Conservation (phyloP, 2,113 vertebrate genomes). For the Clarias magur region DNA sequence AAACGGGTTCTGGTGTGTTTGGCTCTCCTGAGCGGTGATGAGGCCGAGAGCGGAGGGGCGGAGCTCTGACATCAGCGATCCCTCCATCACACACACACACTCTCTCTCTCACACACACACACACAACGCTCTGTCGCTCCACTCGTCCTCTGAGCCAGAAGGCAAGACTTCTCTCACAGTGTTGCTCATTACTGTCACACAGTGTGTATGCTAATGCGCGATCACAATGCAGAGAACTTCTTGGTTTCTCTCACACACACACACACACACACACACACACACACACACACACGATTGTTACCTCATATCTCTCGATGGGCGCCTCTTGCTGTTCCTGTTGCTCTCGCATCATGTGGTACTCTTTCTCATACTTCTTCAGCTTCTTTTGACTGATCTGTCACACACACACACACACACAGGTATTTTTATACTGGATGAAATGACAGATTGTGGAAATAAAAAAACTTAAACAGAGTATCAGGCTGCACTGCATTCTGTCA, state of each 20-base stretch:
- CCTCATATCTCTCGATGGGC: conserved; percentile 95
- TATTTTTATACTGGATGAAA: neutral
- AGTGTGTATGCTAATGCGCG: conserved; percentile 38
- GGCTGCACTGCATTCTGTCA: neutral
- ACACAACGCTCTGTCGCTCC: neutral
- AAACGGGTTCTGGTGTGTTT: neutral
- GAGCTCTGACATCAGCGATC: neutral
- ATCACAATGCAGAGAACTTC: conserved; percentile 2
- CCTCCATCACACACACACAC: conserved; percentile 3
- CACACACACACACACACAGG: conserved; percentile 1
- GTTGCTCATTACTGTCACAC: conserved; percentile 39
- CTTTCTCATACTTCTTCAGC: conserved; percentile 96
- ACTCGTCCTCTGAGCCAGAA: conserved; percentile 5
- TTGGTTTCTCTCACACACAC: neutral
- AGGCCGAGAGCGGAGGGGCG: conserved; percentile 4
- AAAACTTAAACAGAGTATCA: neutral
- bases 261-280: conserved; percentile 11
- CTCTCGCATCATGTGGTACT: conserved; percentile 93
- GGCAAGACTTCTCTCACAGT: neutral
- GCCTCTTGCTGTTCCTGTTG: conserved; percentile 97
- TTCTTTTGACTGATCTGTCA: conserved; percentile 96
- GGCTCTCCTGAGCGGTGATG: neutral
- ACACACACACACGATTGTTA: conserved; percentile 57
- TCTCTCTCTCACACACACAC: neutral
- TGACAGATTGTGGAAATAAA: neutral